Evolutionary conservation across 2,113 vertebrate species (phyloP), one percentile per base, ranked within the genome.

Genomic region (Forbesichthys papilliferus): DNA sequence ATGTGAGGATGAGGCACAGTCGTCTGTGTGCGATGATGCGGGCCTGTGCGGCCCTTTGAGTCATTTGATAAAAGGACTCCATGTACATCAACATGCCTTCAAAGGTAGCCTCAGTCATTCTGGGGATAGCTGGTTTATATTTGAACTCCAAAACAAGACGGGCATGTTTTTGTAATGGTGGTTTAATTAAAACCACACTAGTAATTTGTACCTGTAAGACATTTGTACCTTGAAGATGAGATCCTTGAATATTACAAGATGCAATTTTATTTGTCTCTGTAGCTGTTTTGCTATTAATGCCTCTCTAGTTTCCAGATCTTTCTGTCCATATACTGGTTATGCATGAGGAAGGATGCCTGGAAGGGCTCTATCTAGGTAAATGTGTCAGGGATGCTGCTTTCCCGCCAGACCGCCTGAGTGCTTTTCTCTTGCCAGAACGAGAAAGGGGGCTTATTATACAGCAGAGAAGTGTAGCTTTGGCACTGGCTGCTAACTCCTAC

Each of bases 331-430:
- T 52, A 71, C 42, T 52, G 64, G 66, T 70, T 69, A 76, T 67
- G 51, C 67, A 55, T 4, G 46, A 20, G 63, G 16, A 16, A 16
- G 16, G 16, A 16, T 16, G 16, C 64, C 66, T 79, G 61, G 78
- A 74, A 79, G 53, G 73, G 60, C 46, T 71, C 54, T 74, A 75
- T 75, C 65, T 66, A 68, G 77, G 64, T 84, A 78, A 71, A 82
- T 78, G 66, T 80, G 70, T 78, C 74, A 80, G 71, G 70, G 64
- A 68, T 69, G 68, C 73, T 48, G 47, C 53, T 56, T 36, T 55
- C 42, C 47, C 5, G 65, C 53, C 36, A 79, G 52, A 73, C 56
- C 57, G 63, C 48, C 61, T 68, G 69, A 63, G 60, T 60, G 66
- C 66, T 69, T 71, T 75, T 65, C 67, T 70, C 68, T 87, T 75